Base-by-base conservation (phyloP, 2,113 vertebrate species). In the Aleadryas rufinucha region DNA sequence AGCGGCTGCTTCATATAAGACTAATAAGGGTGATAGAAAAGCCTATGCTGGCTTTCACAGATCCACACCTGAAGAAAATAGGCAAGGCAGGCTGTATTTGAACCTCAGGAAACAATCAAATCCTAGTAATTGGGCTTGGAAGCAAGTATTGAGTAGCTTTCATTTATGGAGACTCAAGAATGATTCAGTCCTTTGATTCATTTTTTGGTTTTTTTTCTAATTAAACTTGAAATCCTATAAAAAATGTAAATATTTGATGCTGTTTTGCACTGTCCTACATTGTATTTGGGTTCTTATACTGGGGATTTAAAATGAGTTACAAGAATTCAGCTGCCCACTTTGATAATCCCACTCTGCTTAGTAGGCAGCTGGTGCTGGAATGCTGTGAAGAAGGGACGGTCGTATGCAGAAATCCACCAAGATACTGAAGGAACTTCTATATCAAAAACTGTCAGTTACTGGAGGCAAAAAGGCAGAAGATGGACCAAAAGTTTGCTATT, bases 1-100 rank as follows among this genome's bases (percentile, higher is more conserved):
- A 97, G 93, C 66, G 96, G 79, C 89, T 97, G 95, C 84, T 97
- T 93, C 69, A 31, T 57, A 86, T 39, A 96, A 78, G 45, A 75
- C 76, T 97, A 97, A 87, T 87, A 92, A 93, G 94, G 44, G 59
- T 63, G 54, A 61, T 49, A 85, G 76, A 83, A 87, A 70, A 85
- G 24, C 76, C 87, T 84, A 24, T 26, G 16, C 53, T 82, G 76
- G 69, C 81, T 49, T 39, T 28, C 68, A 65, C 20, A 77, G 52
- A 47, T 84, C 56, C 52, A 52, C 45, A 95, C 85, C 92, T 95
- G 77, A 95, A 95, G 79, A 57, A 90, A 79, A 78, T 2, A 59
- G 37, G 35, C 44, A 76, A 81, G 28, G 27, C 33, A 93, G 77
- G 19, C 63, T 61, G 31, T 17, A 35, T 56, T 15, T 77, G 64